phyloP scores from a whole-genome alignment of 2,888 invertebrate species.

The Syrphus vitripennis region DNA sequence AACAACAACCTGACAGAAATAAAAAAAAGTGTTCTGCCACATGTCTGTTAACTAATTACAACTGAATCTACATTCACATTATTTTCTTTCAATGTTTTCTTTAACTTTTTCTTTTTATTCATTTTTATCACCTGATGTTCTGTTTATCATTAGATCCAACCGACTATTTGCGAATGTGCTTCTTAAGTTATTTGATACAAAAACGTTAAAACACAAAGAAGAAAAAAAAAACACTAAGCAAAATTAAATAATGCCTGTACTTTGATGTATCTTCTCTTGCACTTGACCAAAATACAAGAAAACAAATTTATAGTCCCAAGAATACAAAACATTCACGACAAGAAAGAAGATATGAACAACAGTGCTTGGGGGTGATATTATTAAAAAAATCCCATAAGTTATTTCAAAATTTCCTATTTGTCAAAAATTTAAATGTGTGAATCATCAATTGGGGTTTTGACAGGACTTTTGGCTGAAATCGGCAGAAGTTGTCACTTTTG shows the following conservation, averaged over 20 bases:
- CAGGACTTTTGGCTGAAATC: no score
- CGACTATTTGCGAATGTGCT: not conserved
- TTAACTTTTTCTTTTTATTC: not conserved
- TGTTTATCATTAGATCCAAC: not conserved
- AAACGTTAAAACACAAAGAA: not conserved
- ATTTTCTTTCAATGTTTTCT: not conserved
- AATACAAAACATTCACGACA: not conserved
- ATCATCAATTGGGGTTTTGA: not conserved
- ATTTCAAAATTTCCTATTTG: not conserved
- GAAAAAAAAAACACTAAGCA: not conserved
- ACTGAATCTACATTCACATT: not conserved
- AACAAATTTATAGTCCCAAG: not conserved
- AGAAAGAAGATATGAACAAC: not conserved
- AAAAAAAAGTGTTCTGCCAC: not conserved
- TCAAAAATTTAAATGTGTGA: no score
- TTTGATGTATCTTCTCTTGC: not conserved
- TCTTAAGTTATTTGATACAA: no score
- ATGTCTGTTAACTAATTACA: not conserved
- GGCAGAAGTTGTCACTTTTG: no score
- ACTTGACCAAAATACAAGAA: not conserved
- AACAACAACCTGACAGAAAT: not conserved
- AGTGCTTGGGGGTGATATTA: not conserved
- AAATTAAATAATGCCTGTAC: conserved; percentile 12
- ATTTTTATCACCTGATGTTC: not conserved
- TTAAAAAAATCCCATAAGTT: not conserved